Evolutionary conservation across 2,888 invertebrate genomes (phyloP).

Genomic region (Ectemnius continuus): DNA sequence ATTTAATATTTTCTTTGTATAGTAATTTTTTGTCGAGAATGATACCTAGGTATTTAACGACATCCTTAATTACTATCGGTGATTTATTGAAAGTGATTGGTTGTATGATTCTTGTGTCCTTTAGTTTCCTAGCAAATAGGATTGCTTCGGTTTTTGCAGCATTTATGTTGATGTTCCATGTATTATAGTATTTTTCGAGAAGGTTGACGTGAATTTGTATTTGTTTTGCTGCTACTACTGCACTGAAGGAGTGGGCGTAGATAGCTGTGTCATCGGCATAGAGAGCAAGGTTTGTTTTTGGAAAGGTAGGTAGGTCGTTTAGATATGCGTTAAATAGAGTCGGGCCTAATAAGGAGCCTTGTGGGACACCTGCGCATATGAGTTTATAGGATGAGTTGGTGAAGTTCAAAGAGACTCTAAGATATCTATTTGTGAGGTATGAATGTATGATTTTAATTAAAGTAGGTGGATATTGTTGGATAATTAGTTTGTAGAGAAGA

Average conservation of each 20-base stretch:
- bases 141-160: too few relatives aligned
- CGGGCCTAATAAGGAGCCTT: constrained; percentile 14
- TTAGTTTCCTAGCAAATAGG: too few relatives aligned
- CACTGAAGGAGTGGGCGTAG: not conserved
- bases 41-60: too few relatives aligned
- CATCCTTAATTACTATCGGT: too few relatives aligned
- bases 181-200: too few relatives aligned
- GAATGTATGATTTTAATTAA: not conserved
- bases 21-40: too few relatives aligned
- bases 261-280: constrained; percentile 8
- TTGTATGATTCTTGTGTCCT: too few relatives aligned
- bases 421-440: not conserved
- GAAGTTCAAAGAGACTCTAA: not conserved
- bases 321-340: constrained; percentile 10
- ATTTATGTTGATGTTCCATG: too few relatives aligned
- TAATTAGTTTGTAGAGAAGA: not conserved
- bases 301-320: constrained; percentile 5
- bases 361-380: constrained; percentile 2
- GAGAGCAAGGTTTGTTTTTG: not conserved
- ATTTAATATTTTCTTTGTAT: too few relatives aligned
- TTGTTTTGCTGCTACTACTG: too few relatives aligned
- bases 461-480: accelerated
- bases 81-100: too few relatives aligned
- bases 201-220: too few relatives aligned
- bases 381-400: not conserved